Percentiles rank a stretch among this genome's conserved stretches.
Evolutionary conservation across 2,888 invertebrate species (phyloP).

Genomic region (Mystacides longicornis): DNA sequence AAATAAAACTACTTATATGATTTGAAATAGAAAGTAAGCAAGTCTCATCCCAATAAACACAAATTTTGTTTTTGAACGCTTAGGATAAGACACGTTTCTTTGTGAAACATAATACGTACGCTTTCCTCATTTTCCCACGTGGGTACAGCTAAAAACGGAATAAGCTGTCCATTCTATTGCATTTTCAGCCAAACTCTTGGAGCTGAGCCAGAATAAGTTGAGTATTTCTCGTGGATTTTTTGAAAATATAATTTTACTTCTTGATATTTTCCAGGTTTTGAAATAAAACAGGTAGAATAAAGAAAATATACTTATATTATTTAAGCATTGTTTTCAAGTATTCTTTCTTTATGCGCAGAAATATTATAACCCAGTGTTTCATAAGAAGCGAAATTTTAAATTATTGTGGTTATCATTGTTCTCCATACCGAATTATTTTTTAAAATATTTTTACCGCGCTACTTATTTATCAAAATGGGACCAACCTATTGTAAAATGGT

Average conservation of each 20-base stretch:
- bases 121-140: constrained; percentile 1
- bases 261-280: constrained; percentile 2
- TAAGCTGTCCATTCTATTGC: constrained; percentile 2
- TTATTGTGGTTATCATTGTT: no score
- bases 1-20: no score
- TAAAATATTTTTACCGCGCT: no score
- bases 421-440: no score
- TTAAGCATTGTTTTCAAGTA: no score
- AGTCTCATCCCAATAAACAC: no score
- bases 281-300: neutral
- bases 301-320: neutral
- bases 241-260: constrained; percentile 1
- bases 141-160: constrained; percentile 1
- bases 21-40: no score
- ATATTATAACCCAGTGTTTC: no score
- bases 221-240: neutral
- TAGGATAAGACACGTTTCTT: constrained; percentile 1
- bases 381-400: no score
- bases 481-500: no score
- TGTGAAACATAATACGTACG: neutral
- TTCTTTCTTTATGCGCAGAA: no score
- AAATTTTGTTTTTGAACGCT: neutral
- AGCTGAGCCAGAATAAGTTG: neutral
- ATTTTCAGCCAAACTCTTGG: constrained; percentile 2
- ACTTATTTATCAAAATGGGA: no score